Conservation (phyloP, 2,888 invertebrate species). For the Philopedon plagiatum region DNA sequence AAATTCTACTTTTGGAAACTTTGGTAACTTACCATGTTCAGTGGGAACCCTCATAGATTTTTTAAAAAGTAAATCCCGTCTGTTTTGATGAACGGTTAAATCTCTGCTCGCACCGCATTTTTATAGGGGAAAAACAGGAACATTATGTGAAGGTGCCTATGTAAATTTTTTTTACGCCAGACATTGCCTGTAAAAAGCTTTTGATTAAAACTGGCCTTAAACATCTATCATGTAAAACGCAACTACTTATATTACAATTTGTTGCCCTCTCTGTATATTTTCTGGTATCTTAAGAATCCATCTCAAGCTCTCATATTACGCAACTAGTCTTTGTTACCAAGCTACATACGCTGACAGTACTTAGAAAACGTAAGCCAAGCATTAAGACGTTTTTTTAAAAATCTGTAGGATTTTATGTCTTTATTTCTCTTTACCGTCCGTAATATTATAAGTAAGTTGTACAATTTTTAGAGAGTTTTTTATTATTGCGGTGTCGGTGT, state of each 20-base stretch:
- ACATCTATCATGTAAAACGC: too few species aligned
- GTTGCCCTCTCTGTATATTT: neutral
- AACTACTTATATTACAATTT: neutral
- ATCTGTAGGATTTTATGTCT: neutral
- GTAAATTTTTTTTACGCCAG: too few species aligned
- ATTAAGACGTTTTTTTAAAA: neutral
- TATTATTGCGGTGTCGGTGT: neutral
- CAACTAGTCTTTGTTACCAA: neutral
- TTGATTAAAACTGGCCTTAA: too few species aligned
- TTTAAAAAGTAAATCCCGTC: too few species aligned
- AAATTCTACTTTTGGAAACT: too few species aligned
- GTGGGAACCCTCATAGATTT: too few species aligned
- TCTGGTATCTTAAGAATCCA: slow-evolving; percentile 25
- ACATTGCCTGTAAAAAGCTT: too few species aligned
- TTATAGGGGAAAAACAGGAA: too few species aligned
- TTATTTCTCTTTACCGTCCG: neutral
- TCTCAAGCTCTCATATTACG: slow-evolving; percentile 11
- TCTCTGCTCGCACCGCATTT: too few species aligned
- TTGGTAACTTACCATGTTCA: too few species aligned
- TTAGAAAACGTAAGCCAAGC: neutral
- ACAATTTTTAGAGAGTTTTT: slow-evolving; percentile 16
- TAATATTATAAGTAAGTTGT: neutral
- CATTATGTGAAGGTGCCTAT: too few species aligned
- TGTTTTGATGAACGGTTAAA: too few species aligned
- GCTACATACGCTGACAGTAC: neutral